Conservation (phyloP, 2,113 vertebrate genomes). For the Dasyurus viverrinus region DNA sequence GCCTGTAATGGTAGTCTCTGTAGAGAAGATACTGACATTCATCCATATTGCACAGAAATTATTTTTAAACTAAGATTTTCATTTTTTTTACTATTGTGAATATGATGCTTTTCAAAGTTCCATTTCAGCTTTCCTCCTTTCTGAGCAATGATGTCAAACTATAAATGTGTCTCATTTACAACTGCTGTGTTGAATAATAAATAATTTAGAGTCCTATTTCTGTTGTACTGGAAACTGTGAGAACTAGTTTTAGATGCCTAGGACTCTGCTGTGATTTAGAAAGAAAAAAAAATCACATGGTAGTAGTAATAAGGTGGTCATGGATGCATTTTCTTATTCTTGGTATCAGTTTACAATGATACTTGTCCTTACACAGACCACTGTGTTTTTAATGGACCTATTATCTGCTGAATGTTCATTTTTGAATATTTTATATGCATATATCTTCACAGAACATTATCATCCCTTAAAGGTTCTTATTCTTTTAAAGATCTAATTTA, state of each 20-base stretch:
- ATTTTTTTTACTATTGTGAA: conserved; percentile 52
- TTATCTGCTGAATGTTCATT: conserved; percentile 12
- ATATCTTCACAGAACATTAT: conserved; percentile 13
- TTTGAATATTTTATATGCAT: conserved; percentile 42
- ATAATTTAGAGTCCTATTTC: conserved; percentile 62
- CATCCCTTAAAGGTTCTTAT: conserved; percentile 31
- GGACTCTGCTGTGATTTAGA: conserved; percentile 48
- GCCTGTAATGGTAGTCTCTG: neutral
- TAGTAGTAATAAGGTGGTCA: conserved; percentile 2
- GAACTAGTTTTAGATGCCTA: conserved; percentile 48
- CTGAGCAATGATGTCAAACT: conserved; percentile 57
- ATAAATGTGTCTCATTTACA: conserved; percentile 49
- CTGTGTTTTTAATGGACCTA: neutral
- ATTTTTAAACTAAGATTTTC: conserved; percentile 49
- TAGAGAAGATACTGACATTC: conserved; percentile 29
- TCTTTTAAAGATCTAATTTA: conserved; percentile 29
- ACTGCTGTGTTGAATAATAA: conserved; percentile 45
- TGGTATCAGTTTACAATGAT: neutral
- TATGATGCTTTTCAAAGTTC: conserved; percentile 58
- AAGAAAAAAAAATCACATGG: conserved; percentile 28
- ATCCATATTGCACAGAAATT: conserved; percentile 33
- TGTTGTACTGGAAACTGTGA: conserved; percentile 47
- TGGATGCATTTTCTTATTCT: neutral
- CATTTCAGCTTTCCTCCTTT: conserved; percentile 24
- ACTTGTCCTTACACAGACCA: neutral